Conservation (phyloP, 2,888 invertebrate genomes). For the Tinea trinotella region DNA sequence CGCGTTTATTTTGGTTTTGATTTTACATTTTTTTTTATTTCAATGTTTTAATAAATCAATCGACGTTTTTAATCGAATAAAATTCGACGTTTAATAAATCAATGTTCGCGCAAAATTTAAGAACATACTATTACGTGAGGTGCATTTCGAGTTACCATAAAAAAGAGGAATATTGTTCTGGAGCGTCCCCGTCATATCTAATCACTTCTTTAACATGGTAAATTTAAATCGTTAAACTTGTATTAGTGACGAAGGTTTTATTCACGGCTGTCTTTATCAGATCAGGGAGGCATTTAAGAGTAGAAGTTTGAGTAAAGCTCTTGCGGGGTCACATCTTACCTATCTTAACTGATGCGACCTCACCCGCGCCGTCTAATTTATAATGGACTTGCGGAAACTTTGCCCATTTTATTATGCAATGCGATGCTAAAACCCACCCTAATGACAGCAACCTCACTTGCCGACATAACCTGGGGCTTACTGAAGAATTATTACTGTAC, state of each 20-base stretch:
- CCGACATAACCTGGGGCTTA: slow-evolving; percentile 58
- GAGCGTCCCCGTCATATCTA: no score
- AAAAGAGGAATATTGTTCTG: no score
- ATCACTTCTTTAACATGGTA: no score
- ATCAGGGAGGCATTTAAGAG: slow-evolving; percentile 55
- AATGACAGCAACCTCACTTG: slow-evolving; percentile 65
- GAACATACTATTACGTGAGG: no score
- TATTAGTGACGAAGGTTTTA: slow-evolving; percentile 35
- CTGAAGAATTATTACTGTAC: slow-evolving; percentile 53
- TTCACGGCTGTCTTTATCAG: slow-evolving; percentile 67
- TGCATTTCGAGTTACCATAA: no score
- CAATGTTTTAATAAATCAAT: no score
- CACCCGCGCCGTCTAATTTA: slow-evolving; percentile 69
- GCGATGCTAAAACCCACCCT: slow-evolving; percentile 64
- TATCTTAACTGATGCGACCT: slow-evolving; percentile 71
- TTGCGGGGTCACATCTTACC: slow-evolving; percentile 69
- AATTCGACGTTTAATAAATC: no score
- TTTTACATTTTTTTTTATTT: no score
- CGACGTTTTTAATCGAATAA: no score
- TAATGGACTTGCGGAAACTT: slow-evolving; percentile 72
- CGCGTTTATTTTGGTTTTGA: no score
- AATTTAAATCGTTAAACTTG: no score
- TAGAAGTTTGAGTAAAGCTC: slow-evolving; percentile 40
- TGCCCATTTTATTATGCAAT: slow-evolving; percentile 72
- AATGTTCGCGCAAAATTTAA: no score